Evolutionary conservation across 2,888 invertebrate genomes (phyloP).

Genomic region (Agrochola macilenta): DNA sequence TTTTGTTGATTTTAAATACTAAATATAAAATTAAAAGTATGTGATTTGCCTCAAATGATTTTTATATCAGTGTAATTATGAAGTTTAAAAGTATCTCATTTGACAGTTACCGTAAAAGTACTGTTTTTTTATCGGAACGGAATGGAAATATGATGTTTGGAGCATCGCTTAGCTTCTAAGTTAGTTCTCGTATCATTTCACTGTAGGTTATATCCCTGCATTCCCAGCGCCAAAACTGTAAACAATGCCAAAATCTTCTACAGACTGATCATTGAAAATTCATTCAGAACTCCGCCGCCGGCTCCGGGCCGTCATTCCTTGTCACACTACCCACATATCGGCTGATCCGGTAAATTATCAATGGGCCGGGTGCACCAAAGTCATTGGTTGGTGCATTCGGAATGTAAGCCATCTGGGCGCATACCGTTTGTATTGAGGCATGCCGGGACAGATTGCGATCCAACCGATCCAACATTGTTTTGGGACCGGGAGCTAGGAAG

Average conservation of each 20-base stretch:
- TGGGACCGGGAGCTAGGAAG: slow-evolving; percentile 49
- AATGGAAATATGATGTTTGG: no score
- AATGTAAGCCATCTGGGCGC: slow-evolving; percentile 66
- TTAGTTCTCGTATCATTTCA: neutral
- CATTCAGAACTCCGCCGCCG: slow-evolving; percentile 21
- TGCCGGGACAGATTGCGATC: slow-evolving; percentile 71
- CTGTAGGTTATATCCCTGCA: neutral
- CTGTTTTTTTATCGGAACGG: no score
- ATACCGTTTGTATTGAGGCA: slow-evolving; percentile 65
- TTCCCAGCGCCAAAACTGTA: slow-evolving; percentile 5
- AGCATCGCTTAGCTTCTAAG: no score
- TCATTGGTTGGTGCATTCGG: slow-evolving; percentile 60
- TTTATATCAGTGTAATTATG: no score
- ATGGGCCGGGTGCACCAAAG: slow-evolving; percentile 62
- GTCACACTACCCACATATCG: slow-evolving; percentile 61
- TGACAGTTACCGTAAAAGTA: no score
- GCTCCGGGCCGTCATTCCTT: slow-evolving; percentile 41
- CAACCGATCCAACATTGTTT: slow-evolving; percentile 67
- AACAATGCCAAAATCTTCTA: slow-evolving; percentile 44
- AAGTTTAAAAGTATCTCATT: no score
- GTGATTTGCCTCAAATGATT: no score
- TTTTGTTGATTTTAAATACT: no score
- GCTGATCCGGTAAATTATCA: slow-evolving; percentile 59
- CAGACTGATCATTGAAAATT: slow-evolving; percentile 51
- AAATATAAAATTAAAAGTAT: no score